These are phyloP conservation scores for Clarias fuscus DNA, from an alignment of 2,797 vertebrate genomes.

Conservation along the genomic window DNA sequence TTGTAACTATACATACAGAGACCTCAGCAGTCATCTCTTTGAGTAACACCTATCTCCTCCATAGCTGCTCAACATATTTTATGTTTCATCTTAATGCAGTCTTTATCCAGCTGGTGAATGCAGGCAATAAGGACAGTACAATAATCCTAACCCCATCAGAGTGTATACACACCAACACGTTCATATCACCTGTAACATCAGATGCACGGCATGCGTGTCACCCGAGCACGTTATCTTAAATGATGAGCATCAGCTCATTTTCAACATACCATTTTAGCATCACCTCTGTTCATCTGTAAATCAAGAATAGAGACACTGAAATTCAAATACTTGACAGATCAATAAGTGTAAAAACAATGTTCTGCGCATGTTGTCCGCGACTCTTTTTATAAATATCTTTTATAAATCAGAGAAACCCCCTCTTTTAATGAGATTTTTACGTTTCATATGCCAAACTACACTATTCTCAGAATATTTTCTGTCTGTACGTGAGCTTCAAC, in stretches of 20 bases:
- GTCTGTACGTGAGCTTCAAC: too few relatives aligned
- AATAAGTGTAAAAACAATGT: slow-evolving; percentile 71
- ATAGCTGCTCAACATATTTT: slow-evolving; percentile 65
- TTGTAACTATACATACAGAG: neutral
- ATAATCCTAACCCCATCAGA: slow-evolving; percentile 70
- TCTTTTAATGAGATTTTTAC: too few relatives aligned
- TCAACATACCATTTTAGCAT: slow-evolving; percentile 34
- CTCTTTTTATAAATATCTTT: neutral
- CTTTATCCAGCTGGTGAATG: slow-evolving; percentile 73
- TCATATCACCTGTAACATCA: slow-evolving; percentile 8
- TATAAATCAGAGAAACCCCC: too few relatives aligned
- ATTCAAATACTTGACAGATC: slow-evolving; percentile 53
- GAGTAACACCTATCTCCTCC: slow-evolving; percentile 50
- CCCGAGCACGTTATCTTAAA: slow-evolving; percentile 28
- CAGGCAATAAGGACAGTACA: slow-evolving; percentile 75
- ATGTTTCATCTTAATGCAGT: slow-evolving; percentile 81
- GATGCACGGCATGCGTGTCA: slow-evolving; percentile 26
- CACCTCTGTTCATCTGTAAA: slow-evolving; percentile 1
- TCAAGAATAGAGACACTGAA: neutral
- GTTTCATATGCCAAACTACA: too few relatives aligned
- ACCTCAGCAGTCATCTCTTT: neutral
- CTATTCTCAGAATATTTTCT: too few relatives aligned
- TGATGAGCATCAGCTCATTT: slow-evolving; percentile 42
- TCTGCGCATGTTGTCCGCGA: slow-evolving; percentile 57
- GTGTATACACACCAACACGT: neutral